Conservation (phyloP, 2,797 vertebrate species). For the Amniataba percoides region DNA sequence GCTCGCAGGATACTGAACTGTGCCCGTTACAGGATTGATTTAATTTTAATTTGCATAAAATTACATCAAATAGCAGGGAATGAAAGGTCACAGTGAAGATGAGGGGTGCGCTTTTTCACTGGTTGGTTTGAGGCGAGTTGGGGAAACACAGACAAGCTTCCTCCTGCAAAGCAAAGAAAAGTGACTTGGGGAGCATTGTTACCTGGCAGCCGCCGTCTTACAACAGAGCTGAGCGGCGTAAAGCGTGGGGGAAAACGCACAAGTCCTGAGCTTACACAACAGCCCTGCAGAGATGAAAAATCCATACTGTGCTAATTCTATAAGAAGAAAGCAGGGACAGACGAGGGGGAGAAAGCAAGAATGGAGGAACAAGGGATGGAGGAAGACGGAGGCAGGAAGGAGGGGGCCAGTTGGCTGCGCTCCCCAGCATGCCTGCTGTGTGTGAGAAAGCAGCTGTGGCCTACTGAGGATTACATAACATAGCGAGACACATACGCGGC, state of each 20-base stretch:
- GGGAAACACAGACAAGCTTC: background rate
- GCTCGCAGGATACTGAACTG: constrained; percentile 57
- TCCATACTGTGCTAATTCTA: constrained; percentile 72
- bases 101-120: constrained; percentile 12
- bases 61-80: constrained; percentile 60
- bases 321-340: constrained; percentile 38
- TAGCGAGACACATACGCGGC: constrained; percentile 49
- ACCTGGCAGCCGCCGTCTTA: constrained; percentile 27
- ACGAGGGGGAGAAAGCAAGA: background rate
- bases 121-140: background rate
- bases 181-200: background rate
- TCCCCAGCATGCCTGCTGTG: constrained; percentile 64
- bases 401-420: constrained; percentile 59
- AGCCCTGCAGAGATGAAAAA: constrained; percentile 64
- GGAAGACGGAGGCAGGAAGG: constrained; percentile 55
- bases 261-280: constrained; percentile 52
- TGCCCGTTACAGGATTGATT: constrained; percentile 65
- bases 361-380: constrained; percentile 39
- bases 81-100: constrained; percentile 61
- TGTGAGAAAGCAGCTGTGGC: constrained; percentile 82
- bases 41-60: constrained; percentile 78
- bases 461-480: constrained; percentile 84
- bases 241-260: background rate
- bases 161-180: constrained; percentile 7
- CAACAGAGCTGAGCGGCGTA: background rate